phyloP scores from a whole-genome alignment of 2,888 invertebrate genomes.

The Thera britannica region DNA sequence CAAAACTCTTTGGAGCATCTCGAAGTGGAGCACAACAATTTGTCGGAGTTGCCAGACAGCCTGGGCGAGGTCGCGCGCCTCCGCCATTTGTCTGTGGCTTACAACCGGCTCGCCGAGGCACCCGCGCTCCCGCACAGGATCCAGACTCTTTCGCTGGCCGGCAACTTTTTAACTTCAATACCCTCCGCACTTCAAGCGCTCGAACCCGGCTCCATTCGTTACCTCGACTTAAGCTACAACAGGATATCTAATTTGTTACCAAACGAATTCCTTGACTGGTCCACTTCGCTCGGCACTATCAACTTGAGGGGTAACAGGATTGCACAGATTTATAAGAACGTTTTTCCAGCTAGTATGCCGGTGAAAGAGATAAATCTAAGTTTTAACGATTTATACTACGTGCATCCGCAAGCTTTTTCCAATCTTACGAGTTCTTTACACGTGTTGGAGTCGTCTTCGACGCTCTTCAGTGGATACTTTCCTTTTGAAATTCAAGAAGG shows the following conservation, averaged over 20 bases:
- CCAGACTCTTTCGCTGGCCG: constrained; percentile 91
- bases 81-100: constrained; percentile 92
- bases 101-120: constrained; percentile 87
- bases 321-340: constrained; percentile 88
- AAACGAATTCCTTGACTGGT: constrained; percentile 92
- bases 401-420: constrained; percentile 92
- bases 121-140: constrained; percentile 87
- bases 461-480: constrained; percentile 91
- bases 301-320: constrained; percentile 94
- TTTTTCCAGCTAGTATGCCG: constrained; percentile 89
- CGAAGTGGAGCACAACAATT: constrained; percentile 92
- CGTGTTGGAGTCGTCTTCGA: constrained; percentile 94
- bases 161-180: constrained; percentile 90
- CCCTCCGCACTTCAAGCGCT: constrained; percentile 90
- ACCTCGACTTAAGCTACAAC: constrained; percentile 95
- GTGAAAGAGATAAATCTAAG: constrained; percentile 95
- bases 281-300: constrained; percentile 90
- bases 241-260: constrained; percentile 91
- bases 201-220: constrained; percentile 88
- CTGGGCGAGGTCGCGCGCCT: constrained; percentile 87
- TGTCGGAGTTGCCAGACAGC: constrained; percentile 89
- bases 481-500: constrained; percentile 91
- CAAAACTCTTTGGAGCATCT: constrained; percentile 91
- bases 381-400: constrained; percentile 94
- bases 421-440: constrained; percentile 91